Conservation (phyloP, 2,113 vertebrate species). For the Urocynchramus pylzowi region DNA sequence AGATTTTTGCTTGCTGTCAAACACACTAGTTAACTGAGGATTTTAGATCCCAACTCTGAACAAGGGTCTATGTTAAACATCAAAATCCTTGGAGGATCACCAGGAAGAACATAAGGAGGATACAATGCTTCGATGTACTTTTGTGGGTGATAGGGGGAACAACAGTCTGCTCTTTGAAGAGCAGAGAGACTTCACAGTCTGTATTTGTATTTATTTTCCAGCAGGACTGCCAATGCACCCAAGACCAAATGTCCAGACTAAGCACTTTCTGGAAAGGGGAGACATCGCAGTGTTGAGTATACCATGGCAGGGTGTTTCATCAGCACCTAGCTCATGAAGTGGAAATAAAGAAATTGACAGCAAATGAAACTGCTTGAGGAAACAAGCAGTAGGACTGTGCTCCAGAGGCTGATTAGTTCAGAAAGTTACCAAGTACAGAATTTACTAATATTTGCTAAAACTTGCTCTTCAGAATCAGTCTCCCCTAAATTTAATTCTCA, state of each 20-base stretch:
- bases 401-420: background rate
- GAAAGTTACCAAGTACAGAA: background rate
- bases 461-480: background rate
- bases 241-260: background rate
- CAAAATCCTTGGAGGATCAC: slow-evolving; percentile 3
- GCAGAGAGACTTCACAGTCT: background rate
- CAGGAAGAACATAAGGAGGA: slow-evolving; percentile 21
- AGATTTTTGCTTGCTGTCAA: background rate
- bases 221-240: background rate
- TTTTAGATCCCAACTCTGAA: background rate
- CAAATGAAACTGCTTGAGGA: background rate
- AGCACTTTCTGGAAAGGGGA: background rate
- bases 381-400: background rate
- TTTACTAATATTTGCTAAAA: background rate
- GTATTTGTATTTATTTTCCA: background rate
- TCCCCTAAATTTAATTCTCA: background rate
- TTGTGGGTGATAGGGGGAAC: background rate
- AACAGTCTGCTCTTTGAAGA: background rate
- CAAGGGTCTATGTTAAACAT: background rate
- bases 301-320: background rate
- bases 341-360: background rate
- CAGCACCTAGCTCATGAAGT: background rate
- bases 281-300: background rate
- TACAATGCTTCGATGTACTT: background rate
- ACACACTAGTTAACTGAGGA: background rate